Base-by-base conservation (phyloP, 2,113 vertebrate genomes). In the Oryzias woworae region DNA sequence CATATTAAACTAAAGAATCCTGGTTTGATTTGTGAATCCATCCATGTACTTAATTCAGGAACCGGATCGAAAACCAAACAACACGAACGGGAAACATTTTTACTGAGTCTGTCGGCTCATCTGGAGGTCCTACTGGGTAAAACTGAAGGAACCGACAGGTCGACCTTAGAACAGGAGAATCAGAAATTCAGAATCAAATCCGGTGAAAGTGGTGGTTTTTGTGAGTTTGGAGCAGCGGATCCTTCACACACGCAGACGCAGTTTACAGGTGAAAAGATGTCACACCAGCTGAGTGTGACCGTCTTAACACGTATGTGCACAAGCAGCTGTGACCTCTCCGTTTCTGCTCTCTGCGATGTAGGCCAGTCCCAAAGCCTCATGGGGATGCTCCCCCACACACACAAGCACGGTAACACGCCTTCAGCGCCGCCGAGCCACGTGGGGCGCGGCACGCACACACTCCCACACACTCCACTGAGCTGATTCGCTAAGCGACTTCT, bases 241-340 rank as follows among this genome's bases (percentile, higher is more conserved):
- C 31, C 31, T 36, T 2, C 31, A 10, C 31, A 36, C 1, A 36
- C 31, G 31, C 31, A 28, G 26, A 28, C 26, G 60, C 23, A 13
- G 42, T 7, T 61, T 43, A 54, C 75, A 75, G 71, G 68, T 78
- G 67, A 75, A 49, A 68, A 23, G 49, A 46, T 15, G 24, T 24
- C 59, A 36, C 64, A 84, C 71, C 81, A 77, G 81, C 62, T 73
- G 72, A 54, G 58, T 18, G 28, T 28, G 0, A 31, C 36, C 60
- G 23, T 71, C 50, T 57, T 20, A 45, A 57, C 59, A 44, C 48
- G 41, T 26, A 22, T 10, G 16, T 62, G 46, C 68, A 64, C 66
- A 54, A 45, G 26, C 56, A 58, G 66, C 69, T 54, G 69, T 54
- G 66, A 58, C 45, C 66, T 70, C 62, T 60, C 51, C 18, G 1